Conservation (phyloP, 92 coral and sea anemone genomes). For the Virgularia gustaviana region DNA sequence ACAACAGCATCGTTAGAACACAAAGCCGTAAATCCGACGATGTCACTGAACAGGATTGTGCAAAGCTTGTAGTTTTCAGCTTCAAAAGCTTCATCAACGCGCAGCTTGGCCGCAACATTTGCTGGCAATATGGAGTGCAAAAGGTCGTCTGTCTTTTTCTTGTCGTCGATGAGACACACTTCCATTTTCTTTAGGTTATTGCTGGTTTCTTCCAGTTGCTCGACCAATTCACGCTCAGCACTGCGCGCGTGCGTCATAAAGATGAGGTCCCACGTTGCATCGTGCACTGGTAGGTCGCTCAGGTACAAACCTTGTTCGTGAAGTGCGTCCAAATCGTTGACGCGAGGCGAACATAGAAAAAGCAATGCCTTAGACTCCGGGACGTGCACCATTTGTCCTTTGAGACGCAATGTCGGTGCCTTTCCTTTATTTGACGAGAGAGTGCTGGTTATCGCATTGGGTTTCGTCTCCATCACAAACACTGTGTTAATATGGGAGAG, state of each 20-base stretch:
- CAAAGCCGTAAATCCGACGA: slow-evolving; percentile 94
- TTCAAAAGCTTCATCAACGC: slow-evolving; percentile 85
- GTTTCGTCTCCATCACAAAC: slow-evolving; percentile 69
- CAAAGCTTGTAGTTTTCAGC: slow-evolving; percentile 95
- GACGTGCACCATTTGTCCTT: slow-evolving; percentile 96
- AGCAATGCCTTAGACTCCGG: slow-evolving; percentile 75
- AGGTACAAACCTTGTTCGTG: slow-evolving; percentile 66
- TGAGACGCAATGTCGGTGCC: slow-evolving; percentile 61
- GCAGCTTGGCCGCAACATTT: slow-evolving; percentile 90
- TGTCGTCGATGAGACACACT: slow-evolving; percentile 81
- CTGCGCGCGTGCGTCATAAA: slow-evolving; percentile 92
- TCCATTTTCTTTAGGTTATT: slow-evolving; percentile 89
- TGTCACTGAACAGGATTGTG: slow-evolving; percentile 91
- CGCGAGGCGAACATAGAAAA: slow-evolving; percentile 96
- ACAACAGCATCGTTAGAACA: slow-evolving; percentile 91
- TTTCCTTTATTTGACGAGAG: slow-evolving; percentile 35
- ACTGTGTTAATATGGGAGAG: slow-evolving; percentile 90
- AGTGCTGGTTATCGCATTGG: slow-evolving; percentile 22
- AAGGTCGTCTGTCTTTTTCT: slow-evolving; percentile 85
- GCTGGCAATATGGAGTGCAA: slow-evolving; percentile 89
- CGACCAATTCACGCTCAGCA: slow-evolving; percentile 94
- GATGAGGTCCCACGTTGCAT: slow-evolving; percentile 96
- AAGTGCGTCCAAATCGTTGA: slow-evolving; percentile 61
- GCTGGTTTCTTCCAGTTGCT: slow-evolving; percentile 91
- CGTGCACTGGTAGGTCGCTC: slow-evolving; percentile 91